phyloP scores from a whole-genome alignment of 1,140 invertebrate species.

The Drosophila novamexicana region DNA sequence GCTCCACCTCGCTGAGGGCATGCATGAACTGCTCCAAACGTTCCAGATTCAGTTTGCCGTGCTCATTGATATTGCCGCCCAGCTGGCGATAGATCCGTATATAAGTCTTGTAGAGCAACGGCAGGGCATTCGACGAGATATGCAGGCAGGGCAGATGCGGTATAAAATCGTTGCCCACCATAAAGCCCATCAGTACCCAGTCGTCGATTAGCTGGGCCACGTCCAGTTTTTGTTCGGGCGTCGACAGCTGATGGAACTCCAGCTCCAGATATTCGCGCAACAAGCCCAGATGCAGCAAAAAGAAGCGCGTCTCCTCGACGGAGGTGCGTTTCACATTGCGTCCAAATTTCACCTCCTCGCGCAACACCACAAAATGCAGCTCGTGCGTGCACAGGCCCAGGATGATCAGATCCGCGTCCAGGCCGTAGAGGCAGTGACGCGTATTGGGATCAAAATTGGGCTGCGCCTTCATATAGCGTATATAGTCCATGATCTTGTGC shows the following conservation, averaged over 20 bases:
- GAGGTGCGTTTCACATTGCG: conserved; percentile 87
- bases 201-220: conserved; percentile 91
- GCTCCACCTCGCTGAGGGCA: conserved; percentile 91
- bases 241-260: conserved; percentile 92
- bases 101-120: conserved; percentile 94
- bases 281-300: conserved; percentile 95
- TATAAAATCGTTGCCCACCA: conserved; percentile 99
- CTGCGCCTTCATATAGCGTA: conserved; percentile 93
- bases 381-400: conserved; percentile 97
- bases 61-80: conserved; percentile 96
- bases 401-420: conserved; percentile 99
- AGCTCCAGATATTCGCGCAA: conserved; percentile 96
- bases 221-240: conserved; percentile 89
- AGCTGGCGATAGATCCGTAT: conserved; percentile 93
- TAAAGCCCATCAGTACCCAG: conserved; percentile 96
- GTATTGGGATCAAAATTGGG: conserved; percentile 94
- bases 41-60: conserved; percentile 92
- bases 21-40: conserved; percentile 95
- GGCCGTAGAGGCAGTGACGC: conserved; percentile 96
- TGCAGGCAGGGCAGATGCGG: conserved; percentile 97
- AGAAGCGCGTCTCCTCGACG: conserved; percentile 96
- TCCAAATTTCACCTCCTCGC: conserved; percentile 94
- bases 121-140: conserved; percentile 94
- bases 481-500: conserved; percentile 99
- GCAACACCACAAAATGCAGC: conserved; percentile 95